These are phyloP conservation scores for Pyrocoelia pectoralis DNA, from an alignment of 2,888 invertebrate genomes.

Conservation along the genomic window DNA sequence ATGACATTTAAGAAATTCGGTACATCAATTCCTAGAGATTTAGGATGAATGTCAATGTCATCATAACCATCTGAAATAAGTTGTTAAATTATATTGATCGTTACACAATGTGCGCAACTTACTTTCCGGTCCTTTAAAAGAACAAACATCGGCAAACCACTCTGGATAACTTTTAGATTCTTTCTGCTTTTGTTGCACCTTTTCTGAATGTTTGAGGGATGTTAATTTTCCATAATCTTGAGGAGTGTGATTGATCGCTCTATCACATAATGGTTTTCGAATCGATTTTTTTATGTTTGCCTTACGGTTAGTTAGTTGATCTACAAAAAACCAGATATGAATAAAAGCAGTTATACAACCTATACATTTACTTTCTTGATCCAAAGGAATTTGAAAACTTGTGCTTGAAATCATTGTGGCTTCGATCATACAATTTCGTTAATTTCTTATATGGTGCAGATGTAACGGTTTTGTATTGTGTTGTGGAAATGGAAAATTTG, in stretches of 20 bases:
- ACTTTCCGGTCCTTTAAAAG: slow-evolving; percentile 7
- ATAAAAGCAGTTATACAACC: background rate
- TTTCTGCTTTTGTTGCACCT: background rate
- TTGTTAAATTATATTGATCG: background rate
- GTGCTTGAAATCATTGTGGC: no score
- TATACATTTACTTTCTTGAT: slow-evolving; percentile 16
- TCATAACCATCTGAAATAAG: background rate
- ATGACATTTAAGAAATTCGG: background rate
- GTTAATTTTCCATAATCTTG: background rate
- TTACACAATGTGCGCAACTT: background rate
- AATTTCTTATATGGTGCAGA: no score
- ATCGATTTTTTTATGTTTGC: background rate
- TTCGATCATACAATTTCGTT: no score
- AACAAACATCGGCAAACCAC: slow-evolving; percentile 8
- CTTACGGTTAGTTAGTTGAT: background rate
- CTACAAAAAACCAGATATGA: background rate
- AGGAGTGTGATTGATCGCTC: slow-evolving; percentile 1
- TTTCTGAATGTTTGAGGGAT: background rate
- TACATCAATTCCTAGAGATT: background rate
- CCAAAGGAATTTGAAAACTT: background rate
- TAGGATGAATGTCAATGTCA: background rate
- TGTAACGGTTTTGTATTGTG: no score
- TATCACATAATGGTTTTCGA: slow-evolving; percentile 9
- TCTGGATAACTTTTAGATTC: background rate
- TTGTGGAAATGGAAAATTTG: no score